Evolutionary conservation across 1,140 invertebrate species (phyloP).

Genomic region (Lepidurus apus): DNA sequence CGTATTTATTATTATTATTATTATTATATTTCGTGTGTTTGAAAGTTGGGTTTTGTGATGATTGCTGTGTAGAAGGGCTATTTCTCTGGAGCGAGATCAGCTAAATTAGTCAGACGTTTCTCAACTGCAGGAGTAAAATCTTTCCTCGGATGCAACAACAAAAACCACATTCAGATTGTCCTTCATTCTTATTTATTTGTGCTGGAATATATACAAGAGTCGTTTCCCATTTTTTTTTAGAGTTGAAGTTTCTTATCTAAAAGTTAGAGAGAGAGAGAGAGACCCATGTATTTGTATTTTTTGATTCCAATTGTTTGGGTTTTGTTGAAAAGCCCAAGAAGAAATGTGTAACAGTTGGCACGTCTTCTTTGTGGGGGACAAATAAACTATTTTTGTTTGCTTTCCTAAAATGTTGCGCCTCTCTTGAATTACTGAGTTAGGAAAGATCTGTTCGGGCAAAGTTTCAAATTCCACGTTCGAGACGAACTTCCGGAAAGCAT

Average conservation of each 20-base stretch:
- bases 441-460: neutral
- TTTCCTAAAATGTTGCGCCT: neutral
- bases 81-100: neutral
- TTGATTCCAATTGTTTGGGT: neutral
- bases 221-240: too few species aligned
- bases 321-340: neutral
- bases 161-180: neutral
- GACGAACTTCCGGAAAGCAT: neutral
- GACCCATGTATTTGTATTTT: neutral
- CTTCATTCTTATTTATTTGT: too few species aligned
- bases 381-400: slow-evolving; percentile 16
- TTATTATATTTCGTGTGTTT: too few species aligned
- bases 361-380: slow-evolving; percentile 11
- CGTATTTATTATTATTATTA: neutral
- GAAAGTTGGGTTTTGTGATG: neutral
- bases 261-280: neutral
- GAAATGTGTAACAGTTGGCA: neutral
- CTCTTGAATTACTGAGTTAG: neutral
- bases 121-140: too few species aligned
- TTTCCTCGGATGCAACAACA: neutral
- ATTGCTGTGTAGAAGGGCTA: neutral
- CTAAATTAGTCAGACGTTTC: too few species aligned
- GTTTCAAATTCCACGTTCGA: slow-evolving; percentile 30
- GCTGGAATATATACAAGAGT: too few species aligned
- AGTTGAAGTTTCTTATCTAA: neutral